Percentiles rank a stretch among this genome's conserved stretches.
These are phyloP conservation scores for Drosophila affinis DNA, from an alignment of 2,888 invertebrate species.

Conservation along the genomic window DNA sequence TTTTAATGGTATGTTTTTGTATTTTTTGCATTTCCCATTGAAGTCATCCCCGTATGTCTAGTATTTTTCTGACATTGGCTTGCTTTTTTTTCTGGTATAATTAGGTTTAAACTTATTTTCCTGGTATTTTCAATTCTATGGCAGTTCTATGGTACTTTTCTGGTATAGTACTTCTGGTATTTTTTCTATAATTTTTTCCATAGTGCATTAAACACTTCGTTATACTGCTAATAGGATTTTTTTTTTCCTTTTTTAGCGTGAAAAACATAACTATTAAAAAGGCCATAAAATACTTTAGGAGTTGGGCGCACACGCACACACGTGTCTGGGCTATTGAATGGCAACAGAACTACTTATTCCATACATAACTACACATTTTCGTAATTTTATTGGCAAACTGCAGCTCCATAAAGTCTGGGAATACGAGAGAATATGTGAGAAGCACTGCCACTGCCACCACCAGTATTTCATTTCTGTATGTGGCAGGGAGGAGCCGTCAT, in stretches of 20 bases:
- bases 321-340: slow-evolving; percentile 33
- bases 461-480: not conserved
- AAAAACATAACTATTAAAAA: slow-evolving; percentile 17
- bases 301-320: slow-evolving; percentile 1
- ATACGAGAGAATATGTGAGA: too few species aligned
- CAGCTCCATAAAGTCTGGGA: not conserved
- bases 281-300: slow-evolving; percentile 20
- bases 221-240: not conserved
- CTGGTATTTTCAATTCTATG: too few species aligned
- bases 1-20: too few species aligned
- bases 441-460: not conserved
- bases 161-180: too few species aligned
- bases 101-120: too few species aligned
- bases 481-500: slow-evolving; percentile 11
- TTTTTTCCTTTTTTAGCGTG: not conserved
- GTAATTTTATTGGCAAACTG: not conserved
- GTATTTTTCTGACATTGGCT: too few species aligned
- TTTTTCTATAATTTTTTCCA: too few species aligned
- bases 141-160: too few species aligned
- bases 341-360: slow-evolving; percentile 13
- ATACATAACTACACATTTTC: not conserved
- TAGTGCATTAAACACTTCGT: slow-evolving; percentile 8
- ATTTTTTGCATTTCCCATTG: too few species aligned
- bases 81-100: too few species aligned
- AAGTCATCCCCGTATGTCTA: too few species aligned